Evolutionary conservation across 2,113 vertebrate genomes (phyloP).

Genomic region (Muntiacus muntjak): DNA sequence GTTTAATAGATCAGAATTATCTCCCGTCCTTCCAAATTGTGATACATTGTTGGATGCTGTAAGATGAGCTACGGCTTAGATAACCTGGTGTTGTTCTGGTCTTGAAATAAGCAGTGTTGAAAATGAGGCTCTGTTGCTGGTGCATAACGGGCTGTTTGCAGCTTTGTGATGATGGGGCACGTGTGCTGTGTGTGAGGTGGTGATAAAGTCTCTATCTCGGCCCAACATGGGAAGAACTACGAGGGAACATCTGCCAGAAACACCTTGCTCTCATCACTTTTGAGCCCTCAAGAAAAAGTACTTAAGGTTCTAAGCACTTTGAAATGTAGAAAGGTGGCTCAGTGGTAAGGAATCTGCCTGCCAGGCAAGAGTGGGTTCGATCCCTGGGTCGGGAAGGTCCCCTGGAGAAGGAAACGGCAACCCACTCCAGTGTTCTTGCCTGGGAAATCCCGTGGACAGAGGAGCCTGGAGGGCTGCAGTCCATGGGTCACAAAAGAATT

Average conservation of each 20-base stretch:
- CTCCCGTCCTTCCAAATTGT: background rate
- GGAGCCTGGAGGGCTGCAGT: background rate
- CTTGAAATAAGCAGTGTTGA: background rate
- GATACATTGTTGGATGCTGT: background rate
- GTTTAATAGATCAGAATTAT: background rate
- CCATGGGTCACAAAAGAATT: background rate
- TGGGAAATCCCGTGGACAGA: background rate
- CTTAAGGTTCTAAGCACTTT: background rate
- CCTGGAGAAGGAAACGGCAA: background rate
- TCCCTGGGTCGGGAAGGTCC: background rate
- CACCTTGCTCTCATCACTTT: background rate
- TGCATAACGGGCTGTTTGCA: background rate
- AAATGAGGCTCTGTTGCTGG: background rate
- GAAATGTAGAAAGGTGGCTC: background rate
- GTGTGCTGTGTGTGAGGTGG: no score
- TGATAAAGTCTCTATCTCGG: background rate
- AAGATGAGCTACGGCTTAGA: background rate
- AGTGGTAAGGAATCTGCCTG: background rate
- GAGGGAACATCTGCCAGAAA: background rate
- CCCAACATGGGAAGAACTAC: background rate
- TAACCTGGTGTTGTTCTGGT: background rate
- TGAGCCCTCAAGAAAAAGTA: background rate
- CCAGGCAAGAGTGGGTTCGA: background rate
- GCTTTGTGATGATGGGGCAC: rapidly evolving
- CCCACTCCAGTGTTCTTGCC: background rate